phyloP scores from a whole-genome alignment of 2,113 vertebrate genomes.

The Rhizomys pruinosus region DNA sequence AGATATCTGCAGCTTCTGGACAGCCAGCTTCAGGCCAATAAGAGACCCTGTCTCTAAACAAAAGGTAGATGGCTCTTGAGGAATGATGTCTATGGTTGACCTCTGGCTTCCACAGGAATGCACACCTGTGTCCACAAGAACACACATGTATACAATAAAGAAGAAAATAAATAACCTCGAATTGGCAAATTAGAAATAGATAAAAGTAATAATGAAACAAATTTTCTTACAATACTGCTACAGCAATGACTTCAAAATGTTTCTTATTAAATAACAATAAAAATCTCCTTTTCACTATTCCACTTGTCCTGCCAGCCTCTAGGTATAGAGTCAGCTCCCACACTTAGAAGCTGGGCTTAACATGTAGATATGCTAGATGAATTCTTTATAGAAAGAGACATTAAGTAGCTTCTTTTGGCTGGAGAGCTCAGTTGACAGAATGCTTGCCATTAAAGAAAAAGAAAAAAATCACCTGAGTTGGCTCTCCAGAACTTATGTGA shows the following conservation, averaged over 20 bases:
- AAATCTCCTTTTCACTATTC: neutral
- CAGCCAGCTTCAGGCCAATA: neutral
- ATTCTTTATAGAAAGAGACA: neutral
- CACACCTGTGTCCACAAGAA: neutral
- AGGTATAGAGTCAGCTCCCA: neutral
- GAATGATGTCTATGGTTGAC: neutral
- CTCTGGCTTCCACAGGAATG: neutral
- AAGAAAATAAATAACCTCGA: slow-evolving; percentile 17
- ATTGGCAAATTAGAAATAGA: neutral
- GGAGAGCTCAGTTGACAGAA: neutral
- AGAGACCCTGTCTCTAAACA: neutral
- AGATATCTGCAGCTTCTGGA: neutral
- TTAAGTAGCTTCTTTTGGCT: neutral
- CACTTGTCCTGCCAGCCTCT: neutral
- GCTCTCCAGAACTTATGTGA: neutral
- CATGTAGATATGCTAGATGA: neutral
- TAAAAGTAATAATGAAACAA: neutral
- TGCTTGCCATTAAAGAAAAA: too few relatives aligned
- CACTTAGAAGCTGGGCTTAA: neutral
- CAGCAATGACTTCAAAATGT: neutral
- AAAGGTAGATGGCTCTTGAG: neutral
- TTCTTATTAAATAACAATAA: neutral
- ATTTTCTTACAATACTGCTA: neutral
- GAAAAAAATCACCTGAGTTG: neutral
- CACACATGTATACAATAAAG: neutral